A percentile compares a stretch with the other conserved stretches of the same genome.
Conservation (phyloP, 2,113 vertebrate genomes). For the Gopherus evgoodei region DNA sequence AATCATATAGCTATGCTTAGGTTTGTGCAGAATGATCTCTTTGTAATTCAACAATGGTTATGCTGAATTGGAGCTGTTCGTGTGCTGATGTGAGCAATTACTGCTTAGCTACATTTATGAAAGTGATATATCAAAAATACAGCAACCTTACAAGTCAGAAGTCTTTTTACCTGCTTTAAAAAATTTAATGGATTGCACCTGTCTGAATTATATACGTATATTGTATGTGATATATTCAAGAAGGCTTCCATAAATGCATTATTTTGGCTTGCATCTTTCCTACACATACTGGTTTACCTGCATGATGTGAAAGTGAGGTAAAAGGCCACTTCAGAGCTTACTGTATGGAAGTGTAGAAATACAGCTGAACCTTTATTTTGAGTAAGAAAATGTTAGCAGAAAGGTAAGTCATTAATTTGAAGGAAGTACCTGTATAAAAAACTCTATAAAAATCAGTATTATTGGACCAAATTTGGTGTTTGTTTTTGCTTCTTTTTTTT, state of each 20-base stretch:
- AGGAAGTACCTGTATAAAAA: conserved; percentile 77
- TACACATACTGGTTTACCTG: conserved; percentile 81
- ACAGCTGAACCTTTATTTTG: conserved; percentile 81
- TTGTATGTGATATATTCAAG: conserved; percentile 80
- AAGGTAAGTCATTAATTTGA: conserved; percentile 78
- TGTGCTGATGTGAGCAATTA: conserved; percentile 77
- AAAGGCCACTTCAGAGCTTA: conserved; percentile 76
- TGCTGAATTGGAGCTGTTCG: conserved; percentile 79
- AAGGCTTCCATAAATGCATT: conserved; percentile 83
- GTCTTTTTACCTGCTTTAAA: conserved; percentile 84
- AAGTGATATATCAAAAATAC: conserved; percentile 81
- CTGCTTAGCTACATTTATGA: conserved; percentile 82
- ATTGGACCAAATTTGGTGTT: conserved; percentile 85
- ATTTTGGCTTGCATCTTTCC: conserved; percentile 83
- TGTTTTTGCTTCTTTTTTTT: conserved; percentile 81
- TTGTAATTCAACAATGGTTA: conserved; percentile 78
- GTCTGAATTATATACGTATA: conserved; percentile 68
- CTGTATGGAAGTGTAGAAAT: conserved; percentile 78
- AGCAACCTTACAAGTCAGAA: conserved; percentile 75
- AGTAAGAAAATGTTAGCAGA: conserved; percentile 75
- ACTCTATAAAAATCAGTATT: conserved; percentile 74
- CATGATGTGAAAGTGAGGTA: conserved; percentile 78
- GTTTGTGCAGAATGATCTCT: conserved; percentile 73
- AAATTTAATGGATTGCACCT: conserved; percentile 84
- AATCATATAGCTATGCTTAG: conserved; percentile 75